Evolutionary conservation across 1,140 invertebrate genomes (phyloP).

Genomic region (Bombus sibiricus): DNA sequence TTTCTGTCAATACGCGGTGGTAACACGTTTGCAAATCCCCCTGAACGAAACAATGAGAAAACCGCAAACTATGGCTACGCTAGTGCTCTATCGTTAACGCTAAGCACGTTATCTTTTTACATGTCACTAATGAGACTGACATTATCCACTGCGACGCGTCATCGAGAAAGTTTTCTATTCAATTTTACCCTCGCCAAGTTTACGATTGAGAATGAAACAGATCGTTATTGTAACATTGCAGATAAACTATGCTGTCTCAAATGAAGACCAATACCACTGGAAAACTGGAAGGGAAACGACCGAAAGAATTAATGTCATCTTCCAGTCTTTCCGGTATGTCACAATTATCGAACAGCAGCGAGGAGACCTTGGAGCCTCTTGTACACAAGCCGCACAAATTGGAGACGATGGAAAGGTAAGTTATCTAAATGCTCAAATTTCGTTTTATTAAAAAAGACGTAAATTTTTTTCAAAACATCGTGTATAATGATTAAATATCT

Average conservation of each 20-base stretch:
- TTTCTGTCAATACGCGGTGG: slow-evolving; percentile 27
- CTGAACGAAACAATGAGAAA: slow-evolving; percentile 14
- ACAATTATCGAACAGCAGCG: slow-evolving; percentile 80
- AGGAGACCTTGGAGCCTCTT: slow-evolving; percentile 79
- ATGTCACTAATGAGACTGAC: not conserved
- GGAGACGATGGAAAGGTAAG: slow-evolving; percentile 73
- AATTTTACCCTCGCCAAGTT: not conserved
- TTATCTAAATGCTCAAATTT: not conserved
- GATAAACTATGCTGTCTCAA: slow-evolving; percentile 77
- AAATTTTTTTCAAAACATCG: not conserved
- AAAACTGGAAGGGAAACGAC: slow-evolving; percentile 76
- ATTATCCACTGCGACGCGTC: not conserved
- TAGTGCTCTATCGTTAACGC: slow-evolving; percentile 3
- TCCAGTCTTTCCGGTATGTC: slow-evolving; percentile 81
- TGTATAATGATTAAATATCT: not conserved
- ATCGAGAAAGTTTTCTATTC: not conserved
- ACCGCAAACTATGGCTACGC: not conserved
- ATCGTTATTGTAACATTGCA: slow-evolving; percentile 30
- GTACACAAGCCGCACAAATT: slow-evolving; percentile 75
- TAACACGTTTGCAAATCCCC: not conserved
- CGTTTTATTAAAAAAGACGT: not conserved
- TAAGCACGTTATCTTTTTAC: not conserved
- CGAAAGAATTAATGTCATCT: slow-evolving; percentile 80
- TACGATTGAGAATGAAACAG: not conserved
- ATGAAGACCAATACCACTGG: slow-evolving; percentile 66